Evolutionary conservation across 2,888 invertebrate genomes (phyloP).

Genomic region (Drosophila paranaensis): DNA sequence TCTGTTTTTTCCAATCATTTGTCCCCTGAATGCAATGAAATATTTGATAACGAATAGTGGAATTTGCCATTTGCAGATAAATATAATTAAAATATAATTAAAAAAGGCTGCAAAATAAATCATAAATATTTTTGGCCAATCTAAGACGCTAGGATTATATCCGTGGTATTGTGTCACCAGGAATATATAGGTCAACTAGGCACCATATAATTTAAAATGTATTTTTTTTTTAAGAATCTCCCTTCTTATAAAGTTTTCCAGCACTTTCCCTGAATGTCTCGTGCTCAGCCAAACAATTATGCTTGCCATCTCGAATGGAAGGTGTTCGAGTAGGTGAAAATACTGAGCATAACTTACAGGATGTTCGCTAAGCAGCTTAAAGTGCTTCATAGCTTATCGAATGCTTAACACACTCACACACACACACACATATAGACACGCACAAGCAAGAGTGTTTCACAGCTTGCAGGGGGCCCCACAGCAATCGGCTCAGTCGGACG

Average conservation of each 20-base stretch:
- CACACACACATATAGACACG: conserved; percentile 38
- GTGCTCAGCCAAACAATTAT: neutral
- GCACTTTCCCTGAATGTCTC: neutral
- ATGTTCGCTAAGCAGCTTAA: conserved; percentile 66
- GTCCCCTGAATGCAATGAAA: no score
- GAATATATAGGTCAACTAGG: no score
- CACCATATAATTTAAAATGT: no score
- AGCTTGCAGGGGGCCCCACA: conserved; percentile 1
- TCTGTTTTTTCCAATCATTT: no score
- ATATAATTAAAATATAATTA: no score
- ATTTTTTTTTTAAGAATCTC: no score
- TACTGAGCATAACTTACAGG: conserved; percentile 31
- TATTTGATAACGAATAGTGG: no score
- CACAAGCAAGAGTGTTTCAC: conserved; percentile 23
- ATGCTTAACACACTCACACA: conserved; percentile 48
- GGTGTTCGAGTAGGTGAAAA: conserved; percentile 28
- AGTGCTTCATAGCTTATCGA: conserved; percentile 64
- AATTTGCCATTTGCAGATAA: no score
- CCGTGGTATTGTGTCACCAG: no score
- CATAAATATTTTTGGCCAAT: no score
- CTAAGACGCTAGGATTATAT: no score
- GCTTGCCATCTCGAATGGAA: conserved; percentile 13
- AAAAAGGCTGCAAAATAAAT: no score
- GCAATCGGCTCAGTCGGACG: neutral
- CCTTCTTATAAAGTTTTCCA: neutral